phyloP scores from a whole-genome alignment of 2,888 invertebrate species.

The Beris chalybata region DNA sequence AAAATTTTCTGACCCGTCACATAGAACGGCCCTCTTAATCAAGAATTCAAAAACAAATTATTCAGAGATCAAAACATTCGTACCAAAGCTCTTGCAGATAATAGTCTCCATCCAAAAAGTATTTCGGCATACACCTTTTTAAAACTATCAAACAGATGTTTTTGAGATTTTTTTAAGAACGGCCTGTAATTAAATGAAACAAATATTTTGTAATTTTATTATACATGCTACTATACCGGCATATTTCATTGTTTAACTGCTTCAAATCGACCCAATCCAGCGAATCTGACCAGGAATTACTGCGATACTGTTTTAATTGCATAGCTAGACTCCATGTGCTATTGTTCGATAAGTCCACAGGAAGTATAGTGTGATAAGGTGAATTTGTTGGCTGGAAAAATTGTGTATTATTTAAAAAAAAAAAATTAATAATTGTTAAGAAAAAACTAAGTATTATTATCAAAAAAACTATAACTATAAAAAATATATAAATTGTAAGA shows the following conservation, averaged over 20 bases:
- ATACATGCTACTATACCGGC: constrained; percentile 16
- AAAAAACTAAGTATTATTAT: too few relatives aligned
- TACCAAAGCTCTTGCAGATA: constrained; percentile 71
- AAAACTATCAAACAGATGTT: constrained; percentile 72
- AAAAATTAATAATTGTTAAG: constrained; percentile 35
- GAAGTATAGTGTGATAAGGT: constrained; percentile 82
- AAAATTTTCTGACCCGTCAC: too few relatives aligned
- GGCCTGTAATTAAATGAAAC: constrained; percentile 27
- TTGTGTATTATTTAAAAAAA: constrained; percentile 38
- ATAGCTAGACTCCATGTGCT: constrained; percentile 66
- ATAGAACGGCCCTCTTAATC: too few relatives aligned
- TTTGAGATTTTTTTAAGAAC: constrained; percentile 50
- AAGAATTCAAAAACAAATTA: background rate
- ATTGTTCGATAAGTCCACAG: constrained; percentile 70
- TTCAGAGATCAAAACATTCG: background rate
- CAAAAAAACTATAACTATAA: too few relatives aligned
- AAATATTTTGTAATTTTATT: constrained; percentile 31
- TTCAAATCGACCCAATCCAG: constrained; percentile 65
- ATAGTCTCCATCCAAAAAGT: constrained; percentile 80
- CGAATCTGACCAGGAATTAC: constrained; percentile 86
- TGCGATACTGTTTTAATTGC: constrained; percentile 70
- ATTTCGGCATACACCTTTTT: constrained; percentile 88
- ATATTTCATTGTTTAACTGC: constrained; percentile 32
- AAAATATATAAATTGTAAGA: too few relatives aligned
- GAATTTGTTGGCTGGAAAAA: constrained; percentile 71